Evolutionary conservation across 53 echinoderm and acorn worm genomes (phyloP).

Genomic region (Arbacia lixula): DNA sequence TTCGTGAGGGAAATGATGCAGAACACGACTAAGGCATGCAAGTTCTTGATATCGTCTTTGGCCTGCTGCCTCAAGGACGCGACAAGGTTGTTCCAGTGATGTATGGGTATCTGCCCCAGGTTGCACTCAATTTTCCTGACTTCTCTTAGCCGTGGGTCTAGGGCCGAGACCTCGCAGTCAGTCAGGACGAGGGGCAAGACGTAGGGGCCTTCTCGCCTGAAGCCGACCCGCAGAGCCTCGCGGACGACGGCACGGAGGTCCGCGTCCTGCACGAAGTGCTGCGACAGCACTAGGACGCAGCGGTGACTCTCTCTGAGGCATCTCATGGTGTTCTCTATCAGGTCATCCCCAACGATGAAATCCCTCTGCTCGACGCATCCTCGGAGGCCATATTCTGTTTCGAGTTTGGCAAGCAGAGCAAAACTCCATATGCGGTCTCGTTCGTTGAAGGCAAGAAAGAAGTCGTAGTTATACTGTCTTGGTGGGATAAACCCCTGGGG

Average conservation of each 20-base stretch:
- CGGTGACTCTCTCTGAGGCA: slow-evolving; percentile 65
- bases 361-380: slow-evolving; percentile 74
- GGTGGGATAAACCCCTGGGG: neutral
- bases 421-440: slow-evolving; percentile 75
- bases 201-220: slow-evolving; percentile 29
- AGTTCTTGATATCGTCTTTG: neutral
- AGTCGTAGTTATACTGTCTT: slow-evolving; percentile 57
- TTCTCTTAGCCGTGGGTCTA: neutral
- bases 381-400: slow-evolving; percentile 53
- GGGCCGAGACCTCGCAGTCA: slow-evolving; percentile 27
- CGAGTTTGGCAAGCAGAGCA: slow-evolving; percentile 75
- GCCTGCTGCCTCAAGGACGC: neutral
- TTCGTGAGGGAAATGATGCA: neutral
- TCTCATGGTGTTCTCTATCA: slow-evolving; percentile 12
- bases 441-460: slow-evolving; percentile 69
- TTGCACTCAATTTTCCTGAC: slow-evolving; percentile 12
- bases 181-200: slow-evolving; percentile 63
- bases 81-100: slow-evolving; percentile 28
- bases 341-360: slow-evolving; percentile 56
- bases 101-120: slow-evolving; percentile 15
- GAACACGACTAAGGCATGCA: neutral
- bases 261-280: slow-evolving; percentile 19
- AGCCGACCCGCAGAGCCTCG: slow-evolving; percentile 40
- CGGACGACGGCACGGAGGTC: slow-evolving; percentile 14
- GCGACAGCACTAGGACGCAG: slow-evolving; percentile 71